Conservation (phyloP, 2,797 vertebrate genomes). For the Fringilla coelebs region DNA sequence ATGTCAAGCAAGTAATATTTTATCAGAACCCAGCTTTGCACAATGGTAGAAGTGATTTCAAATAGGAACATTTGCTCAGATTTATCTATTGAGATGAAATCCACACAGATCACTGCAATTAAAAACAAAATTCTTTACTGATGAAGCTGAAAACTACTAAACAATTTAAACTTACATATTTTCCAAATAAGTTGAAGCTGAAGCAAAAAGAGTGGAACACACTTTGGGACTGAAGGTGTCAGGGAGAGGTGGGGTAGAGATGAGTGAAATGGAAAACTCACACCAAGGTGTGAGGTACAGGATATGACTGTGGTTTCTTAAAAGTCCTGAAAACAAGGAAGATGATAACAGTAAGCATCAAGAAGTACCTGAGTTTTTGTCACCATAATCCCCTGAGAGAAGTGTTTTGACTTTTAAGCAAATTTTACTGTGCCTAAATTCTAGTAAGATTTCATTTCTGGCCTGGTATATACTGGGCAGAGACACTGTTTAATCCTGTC, state of each 20-base stretch:
- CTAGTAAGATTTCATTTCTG: background rate
- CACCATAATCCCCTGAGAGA: background rate
- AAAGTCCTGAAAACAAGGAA: background rate
- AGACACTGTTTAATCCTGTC: background rate
- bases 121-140: background rate
- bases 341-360: background rate
- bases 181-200: background rate
- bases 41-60: background rate
- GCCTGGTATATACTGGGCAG: background rate
- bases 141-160: background rate
- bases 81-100: background rate
- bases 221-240: background rate
- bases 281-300: background rate
- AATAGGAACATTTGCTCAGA: background rate
- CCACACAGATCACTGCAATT: background rate
- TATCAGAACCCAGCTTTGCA: background rate
- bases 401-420: background rate
- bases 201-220: background rate
- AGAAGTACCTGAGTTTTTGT: background rate
- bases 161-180: background rate
- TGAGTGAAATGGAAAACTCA: background rate
- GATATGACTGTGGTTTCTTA: background rate
- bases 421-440: background rate
- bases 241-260: background rate
- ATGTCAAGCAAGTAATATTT: background rate